Conservation (phyloP, 2,888 invertebrate species). For the Drosophila flavopinicola region DNA sequence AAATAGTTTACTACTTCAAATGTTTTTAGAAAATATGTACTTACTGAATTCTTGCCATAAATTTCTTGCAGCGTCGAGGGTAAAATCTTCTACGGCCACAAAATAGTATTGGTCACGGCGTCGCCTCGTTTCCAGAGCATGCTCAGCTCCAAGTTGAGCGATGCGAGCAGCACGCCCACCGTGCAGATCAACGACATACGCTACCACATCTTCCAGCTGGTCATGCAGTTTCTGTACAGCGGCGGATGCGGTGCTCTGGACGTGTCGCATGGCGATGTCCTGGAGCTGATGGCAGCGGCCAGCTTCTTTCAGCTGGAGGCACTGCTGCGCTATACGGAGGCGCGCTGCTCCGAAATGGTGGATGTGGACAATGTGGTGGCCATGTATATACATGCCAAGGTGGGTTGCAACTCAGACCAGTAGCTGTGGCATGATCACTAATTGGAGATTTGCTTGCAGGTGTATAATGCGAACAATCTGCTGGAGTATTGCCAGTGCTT, state of each 20-base stretch:
- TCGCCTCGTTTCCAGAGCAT: slow-evolving; percentile 94
- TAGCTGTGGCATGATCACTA: not conserved
- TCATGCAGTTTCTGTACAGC: slow-evolving; percentile 95
- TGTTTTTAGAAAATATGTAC: too few relatives aligned
- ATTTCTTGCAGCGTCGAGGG: slow-evolving; percentile 90
- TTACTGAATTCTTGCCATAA: not conserved
- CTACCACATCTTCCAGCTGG: slow-evolving; percentile 95
- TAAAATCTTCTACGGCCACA: slow-evolving; percentile 95
- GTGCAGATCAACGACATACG: slow-evolving; percentile 96
- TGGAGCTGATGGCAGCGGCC: slow-evolving; percentile 95
- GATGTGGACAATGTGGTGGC: slow-evolving; percentile 95
- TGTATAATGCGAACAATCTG: slow-evolving; percentile 93
- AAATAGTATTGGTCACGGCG: slow-evolving; percentile 96
- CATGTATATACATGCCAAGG: slow-evolving; percentile 97
- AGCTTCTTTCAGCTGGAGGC: slow-evolving; percentile 96
- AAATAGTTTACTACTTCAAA: too few relatives aligned
- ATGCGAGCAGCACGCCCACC: slow-evolving; percentile 91
- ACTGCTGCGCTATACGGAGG: slow-evolving; percentile 93
- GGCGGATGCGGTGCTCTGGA: slow-evolving; percentile 92
- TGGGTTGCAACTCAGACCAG: slow-evolving; percentile 75
- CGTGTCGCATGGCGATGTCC: slow-evolving; percentile 91
- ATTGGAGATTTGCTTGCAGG: slow-evolving; percentile 85
- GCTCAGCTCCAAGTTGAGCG: slow-evolving; percentile 90
- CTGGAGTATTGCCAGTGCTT: slow-evolving; percentile 96
- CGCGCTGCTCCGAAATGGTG: slow-evolving; percentile 92